Percentiles rank a stretch among this genome's conserved stretches.
Conservation (phyloP, 1,140 invertebrate genomes). For the Babylonia areolata region DNA sequence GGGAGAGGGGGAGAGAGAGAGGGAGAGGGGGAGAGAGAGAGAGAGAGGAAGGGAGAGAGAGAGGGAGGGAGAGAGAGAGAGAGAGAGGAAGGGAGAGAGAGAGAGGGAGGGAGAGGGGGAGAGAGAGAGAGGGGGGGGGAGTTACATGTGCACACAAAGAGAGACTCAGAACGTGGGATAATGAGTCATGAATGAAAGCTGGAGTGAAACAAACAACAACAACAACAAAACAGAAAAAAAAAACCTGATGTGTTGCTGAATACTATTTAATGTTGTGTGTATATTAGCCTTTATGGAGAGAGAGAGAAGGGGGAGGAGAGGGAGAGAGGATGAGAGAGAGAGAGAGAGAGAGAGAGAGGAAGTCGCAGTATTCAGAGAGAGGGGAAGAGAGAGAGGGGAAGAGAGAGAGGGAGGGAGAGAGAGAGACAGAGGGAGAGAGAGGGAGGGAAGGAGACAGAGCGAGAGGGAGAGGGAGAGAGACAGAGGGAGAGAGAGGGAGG, state of each 20-base stretch:
- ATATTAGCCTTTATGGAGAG: too few relatives aligned
- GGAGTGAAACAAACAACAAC: too few relatives aligned
- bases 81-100: not conserved
- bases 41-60: not conserved
- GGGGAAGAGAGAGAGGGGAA: not conserved
- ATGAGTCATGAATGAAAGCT: too few relatives aligned
- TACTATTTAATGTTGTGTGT: too few relatives aligned
- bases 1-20: not conserved
- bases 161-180: not conserved
- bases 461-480: not conserved
- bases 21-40: not conserved
- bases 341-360: slow-evolving; percentile 15
- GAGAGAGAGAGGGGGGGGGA: not conserved
- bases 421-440: not conserved
- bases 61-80: not conserved
- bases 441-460: not conserved
- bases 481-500: not conserved
- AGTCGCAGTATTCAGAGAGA: not conserved
- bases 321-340: slow-evolving; percentile 14
- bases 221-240: too few relatives aligned
- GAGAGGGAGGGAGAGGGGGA: not conserved
- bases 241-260: too few relatives aligned
- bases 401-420: not conserved
- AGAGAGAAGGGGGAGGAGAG: slow-evolving; percentile 3
- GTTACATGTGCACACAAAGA: not conserved